These are phyloP conservation scores for Oryzias woworae DNA, from an alignment of 2,113 vertebrate species.

Conservation along the genomic window DNA sequence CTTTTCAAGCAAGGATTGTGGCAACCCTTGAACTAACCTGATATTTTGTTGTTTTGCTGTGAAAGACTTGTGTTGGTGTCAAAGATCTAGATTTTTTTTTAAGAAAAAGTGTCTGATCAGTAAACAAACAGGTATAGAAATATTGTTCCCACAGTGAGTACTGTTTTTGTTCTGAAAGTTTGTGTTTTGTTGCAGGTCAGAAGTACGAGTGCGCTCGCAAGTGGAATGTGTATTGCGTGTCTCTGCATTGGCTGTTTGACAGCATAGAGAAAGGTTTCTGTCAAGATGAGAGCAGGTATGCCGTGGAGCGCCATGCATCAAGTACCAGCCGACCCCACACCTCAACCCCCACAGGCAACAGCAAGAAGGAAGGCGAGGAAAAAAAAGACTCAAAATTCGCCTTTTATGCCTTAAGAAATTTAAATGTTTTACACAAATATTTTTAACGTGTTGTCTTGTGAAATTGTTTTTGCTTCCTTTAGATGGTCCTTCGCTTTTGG, in stretches of 20 bases:
- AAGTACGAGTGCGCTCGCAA: slow-evolving; percentile 95
- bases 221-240: slow-evolving; percentile 96
- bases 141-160: too few relatives aligned
- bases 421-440: accelerated
- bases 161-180: neutral
- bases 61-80: too few relatives aligned
- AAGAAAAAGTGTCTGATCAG: neutral
- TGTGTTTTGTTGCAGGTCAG: slow-evolving; percentile 79
- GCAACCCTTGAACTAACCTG: too few relatives aligned
- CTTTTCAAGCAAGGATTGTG: too few relatives aligned
- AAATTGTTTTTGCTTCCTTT: neutral
- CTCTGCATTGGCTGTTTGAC: slow-evolving; percentile 92
- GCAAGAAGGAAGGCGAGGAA: slow-evolving; percentile 70
- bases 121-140: too few relatives aligned
- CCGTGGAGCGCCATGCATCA: slow-evolving; percentile 66
- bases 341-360: slow-evolving; percentile 85
- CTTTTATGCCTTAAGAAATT: neutral
- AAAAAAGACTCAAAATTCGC: too few relatives aligned
- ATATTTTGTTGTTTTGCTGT: too few relatives aligned
- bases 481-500: slow-evolving; percentile 79
- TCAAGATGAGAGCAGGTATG: slow-evolving; percentile 92
- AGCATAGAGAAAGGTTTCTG: slow-evolving; percentile 93
- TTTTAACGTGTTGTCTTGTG: neutral
- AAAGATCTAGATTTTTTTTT: neutral
- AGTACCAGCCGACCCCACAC: slow-evolving; percentile 75